Percentiles rank a stretch among this genome's conserved stretches.
Evolutionary conservation across 2,113 vertebrate species (phyloP).

Genomic region (Muscicapa adusta): DNA sequence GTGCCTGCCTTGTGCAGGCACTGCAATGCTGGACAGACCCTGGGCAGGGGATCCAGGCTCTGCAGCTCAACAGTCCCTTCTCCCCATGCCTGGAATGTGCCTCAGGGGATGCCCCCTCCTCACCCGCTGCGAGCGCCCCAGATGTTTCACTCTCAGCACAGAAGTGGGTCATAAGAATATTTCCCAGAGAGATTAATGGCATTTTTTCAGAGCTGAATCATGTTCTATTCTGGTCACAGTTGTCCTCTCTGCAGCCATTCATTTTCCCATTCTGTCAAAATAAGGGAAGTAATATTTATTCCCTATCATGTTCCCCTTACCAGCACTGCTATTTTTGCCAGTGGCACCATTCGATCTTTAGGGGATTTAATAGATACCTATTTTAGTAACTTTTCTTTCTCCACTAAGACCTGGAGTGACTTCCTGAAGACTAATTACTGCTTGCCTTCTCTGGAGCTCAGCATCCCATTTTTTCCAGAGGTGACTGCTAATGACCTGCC

Average conservation of each 20-base stretch:
- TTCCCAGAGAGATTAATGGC: slow-evolving; percentile 41
- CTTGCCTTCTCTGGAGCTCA: slow-evolving; percentile 21
- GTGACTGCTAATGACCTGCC: slow-evolving; percentile 44
- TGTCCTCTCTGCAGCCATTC: slow-evolving; percentile 51
- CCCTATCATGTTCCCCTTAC: slow-evolving; percentile 9
- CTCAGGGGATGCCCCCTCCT: background rate
- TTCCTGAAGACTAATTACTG: slow-evolving; percentile 22
- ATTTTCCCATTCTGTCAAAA: slow-evolving; percentile 59
- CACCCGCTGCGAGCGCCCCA: background rate
- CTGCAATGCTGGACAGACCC: background rate
- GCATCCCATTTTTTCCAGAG: background rate
- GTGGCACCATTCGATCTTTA: slow-evolving; percentile 28
- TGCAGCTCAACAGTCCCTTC: background rate
- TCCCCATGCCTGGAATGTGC: background rate
- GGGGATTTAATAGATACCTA: slow-evolving; percentile 33
- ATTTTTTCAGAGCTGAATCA: slow-evolving; percentile 57
- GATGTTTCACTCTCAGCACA: slow-evolving; percentile 7
- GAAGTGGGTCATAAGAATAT: slow-evolving; percentile 42
- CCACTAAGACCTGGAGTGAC: slow-evolving; percentile 17
- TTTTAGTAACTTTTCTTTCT: slow-evolving; percentile 53
- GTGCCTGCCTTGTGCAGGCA: background rate
- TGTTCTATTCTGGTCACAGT: slow-evolving; percentile 55
- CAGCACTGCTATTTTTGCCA: slow-evolving; percentile 50
- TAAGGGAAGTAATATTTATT: slow-evolving; percentile 59
- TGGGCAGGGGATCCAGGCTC: background rate